Conservation (phyloP, 2,113 vertebrate species). For the Laticauda colubrina region DNA sequence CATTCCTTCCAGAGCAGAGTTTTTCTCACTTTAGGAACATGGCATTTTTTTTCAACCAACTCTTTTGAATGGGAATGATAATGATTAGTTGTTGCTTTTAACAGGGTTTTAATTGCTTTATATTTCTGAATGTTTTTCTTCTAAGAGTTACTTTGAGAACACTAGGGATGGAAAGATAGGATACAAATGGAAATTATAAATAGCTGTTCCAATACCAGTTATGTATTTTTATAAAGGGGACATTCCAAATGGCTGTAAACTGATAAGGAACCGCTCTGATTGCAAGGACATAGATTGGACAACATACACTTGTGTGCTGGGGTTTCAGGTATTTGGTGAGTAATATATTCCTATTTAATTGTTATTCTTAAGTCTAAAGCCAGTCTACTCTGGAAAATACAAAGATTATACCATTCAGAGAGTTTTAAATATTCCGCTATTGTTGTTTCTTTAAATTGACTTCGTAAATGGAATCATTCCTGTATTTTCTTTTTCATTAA, state of each 20-base stretch:
- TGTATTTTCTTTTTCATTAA: not conserved
- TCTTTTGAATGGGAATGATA: not conserved
- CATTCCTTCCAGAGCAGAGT: not conserved
- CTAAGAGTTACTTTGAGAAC: not conserved
- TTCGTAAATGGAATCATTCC: not conserved
- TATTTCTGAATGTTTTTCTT: not conserved
- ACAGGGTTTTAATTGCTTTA: not conserved
- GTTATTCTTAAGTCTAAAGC: not conserved
- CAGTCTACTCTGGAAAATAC: not conserved
- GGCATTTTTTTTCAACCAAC: not conserved
- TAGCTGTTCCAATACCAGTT: not conserved
- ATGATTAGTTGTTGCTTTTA: not conserved
- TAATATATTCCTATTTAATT: conserved; percentile 28
- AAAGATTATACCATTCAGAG: not conserved
- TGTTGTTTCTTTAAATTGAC: not conserved
- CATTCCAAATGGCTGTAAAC: conserved; percentile 90
- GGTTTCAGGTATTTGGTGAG: conserved; percentile 97
- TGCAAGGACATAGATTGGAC: conserved; percentile 98
- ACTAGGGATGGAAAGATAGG: not conserved
- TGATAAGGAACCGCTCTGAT: conserved; percentile 93
- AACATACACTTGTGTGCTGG: conserved; percentile 94
- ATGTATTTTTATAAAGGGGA: conserved; percentile 79
- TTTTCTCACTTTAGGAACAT: not conserved
- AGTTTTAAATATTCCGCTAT: not conserved
- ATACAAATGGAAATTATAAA: not conserved